These are phyloP conservation scores for Planococcus citri DNA, from an alignment of 1,140 invertebrate genomes.

Conservation along the genomic window DNA sequence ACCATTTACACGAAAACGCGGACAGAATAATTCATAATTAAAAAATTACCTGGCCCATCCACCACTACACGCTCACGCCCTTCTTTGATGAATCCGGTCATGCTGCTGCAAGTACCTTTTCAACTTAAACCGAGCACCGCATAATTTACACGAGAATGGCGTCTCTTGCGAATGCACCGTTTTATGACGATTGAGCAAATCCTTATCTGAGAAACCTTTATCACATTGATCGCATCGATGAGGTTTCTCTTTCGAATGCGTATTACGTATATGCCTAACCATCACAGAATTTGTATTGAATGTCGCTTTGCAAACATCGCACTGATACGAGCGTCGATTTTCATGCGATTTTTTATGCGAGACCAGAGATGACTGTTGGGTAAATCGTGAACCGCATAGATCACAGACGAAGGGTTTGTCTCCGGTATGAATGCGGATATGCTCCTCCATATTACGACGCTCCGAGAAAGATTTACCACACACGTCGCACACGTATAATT, in stretches of 20 bases:
- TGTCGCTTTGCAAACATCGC: slow-evolving; percentile 23
- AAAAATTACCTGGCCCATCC: too few relatives aligned
- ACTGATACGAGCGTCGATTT: neutral
- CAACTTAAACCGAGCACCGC: slow-evolving; percentile 22
- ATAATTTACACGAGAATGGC: neutral
- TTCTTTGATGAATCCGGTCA: slow-evolving; percentile 4
- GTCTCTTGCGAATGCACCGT: neutral
- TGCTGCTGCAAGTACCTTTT: slow-evolving; percentile 24
- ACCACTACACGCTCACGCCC: too few relatives aligned
- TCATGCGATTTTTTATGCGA: neutral
- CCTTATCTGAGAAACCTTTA: neutral
- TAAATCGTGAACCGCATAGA: slow-evolving; percentile 13
- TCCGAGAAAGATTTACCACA: slow-evolving; percentile 40
- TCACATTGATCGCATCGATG: slow-evolving; percentile 5
- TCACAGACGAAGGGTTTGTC: slow-evolving; percentile 26
- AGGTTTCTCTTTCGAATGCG: neutral
- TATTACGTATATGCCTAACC: too few relatives aligned
- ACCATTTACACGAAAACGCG: too few relatives aligned
- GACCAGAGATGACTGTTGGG: neutral
- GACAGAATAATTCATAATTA: too few relatives aligned
- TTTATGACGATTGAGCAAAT: neutral
- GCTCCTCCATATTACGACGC: slow-evolving; percentile 36
- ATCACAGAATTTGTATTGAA: neutral
- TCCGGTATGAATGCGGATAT: slow-evolving; percentile 30
- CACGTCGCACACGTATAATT: slow-evolving; percentile 39